phyloP scores from a whole-genome alignment of 2,888 invertebrate species.

The Carabus problematicus region DNA sequence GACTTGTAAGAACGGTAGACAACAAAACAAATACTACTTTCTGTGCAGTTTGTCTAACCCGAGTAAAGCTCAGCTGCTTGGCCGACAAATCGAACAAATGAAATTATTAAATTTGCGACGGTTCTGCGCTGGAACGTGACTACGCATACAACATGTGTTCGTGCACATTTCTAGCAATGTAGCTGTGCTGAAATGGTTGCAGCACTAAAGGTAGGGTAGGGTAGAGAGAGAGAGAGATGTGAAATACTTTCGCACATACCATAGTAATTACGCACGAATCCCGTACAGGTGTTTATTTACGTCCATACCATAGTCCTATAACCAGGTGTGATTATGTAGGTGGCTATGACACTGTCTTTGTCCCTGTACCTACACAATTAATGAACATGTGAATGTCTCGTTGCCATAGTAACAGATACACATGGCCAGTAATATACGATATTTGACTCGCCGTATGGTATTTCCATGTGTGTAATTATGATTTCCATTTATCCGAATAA shows the following conservation, averaged over 20 bases:
- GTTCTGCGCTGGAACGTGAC: conserved; percentile 23
- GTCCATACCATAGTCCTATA: too few relatives aligned
- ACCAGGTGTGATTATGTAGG: background rate
- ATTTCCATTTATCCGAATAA: too few relatives aligned
- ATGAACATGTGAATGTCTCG: conserved; percentile 40
- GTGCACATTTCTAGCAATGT: too few relatives aligned
- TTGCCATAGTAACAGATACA: conserved; percentile 28
- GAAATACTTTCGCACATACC: conserved; percentile 8
- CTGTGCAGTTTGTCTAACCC: too few relatives aligned
- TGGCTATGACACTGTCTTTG: background rate
- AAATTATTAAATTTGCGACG: conserved; percentile 37
- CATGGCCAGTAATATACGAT: conserved; percentile 38
- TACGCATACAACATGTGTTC: conserved; percentile 17
- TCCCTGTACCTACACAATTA: conserved; percentile 9
- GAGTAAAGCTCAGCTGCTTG: too few relatives aligned
- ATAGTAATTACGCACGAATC: conserved; percentile 6
- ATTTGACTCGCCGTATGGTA: conserved; percentile 24
- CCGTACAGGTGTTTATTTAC: too few relatives aligned
- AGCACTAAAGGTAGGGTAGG: too few relatives aligned
- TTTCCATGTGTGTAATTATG: too few relatives aligned
- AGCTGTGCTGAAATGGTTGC: too few relatives aligned
- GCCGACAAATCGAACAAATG: conserved; percentile 30
- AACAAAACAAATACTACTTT: too few relatives aligned
- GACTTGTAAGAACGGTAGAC: too few relatives aligned
- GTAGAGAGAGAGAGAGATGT: background rate